phyloP scores from a whole-genome alignment of 2,797 vertebrate genomes.

The Pseudochromis fuscus region DNA sequence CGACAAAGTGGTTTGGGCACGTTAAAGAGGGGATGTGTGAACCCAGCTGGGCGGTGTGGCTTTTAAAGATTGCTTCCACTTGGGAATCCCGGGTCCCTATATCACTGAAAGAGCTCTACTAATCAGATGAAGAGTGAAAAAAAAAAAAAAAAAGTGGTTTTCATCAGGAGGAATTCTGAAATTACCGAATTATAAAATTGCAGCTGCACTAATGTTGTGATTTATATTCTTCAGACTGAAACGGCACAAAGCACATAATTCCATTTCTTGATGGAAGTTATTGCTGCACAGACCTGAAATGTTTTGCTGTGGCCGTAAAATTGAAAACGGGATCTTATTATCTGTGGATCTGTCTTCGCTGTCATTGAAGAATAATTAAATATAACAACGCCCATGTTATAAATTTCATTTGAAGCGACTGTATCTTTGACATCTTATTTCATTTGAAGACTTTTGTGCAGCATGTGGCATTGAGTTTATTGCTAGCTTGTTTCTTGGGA shows the following conservation, averaged over 20 bases:
- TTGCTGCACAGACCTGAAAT: constrained; percentile 33
- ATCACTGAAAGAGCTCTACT: constrained; percentile 20
- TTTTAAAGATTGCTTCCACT: constrained; percentile 57
- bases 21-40: constrained; percentile 35
- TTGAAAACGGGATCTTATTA: constrained; percentile 22
- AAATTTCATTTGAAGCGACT: constrained; percentile 4
- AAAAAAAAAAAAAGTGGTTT: constrained; percentile 12
- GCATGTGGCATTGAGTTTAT: constrained; percentile 12
- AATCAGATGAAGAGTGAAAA: constrained; percentile 28
- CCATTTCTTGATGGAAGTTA: constrained; percentile 25
- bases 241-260: constrained; percentile 13
- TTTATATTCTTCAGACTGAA: constrained; percentile 47
- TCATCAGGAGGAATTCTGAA: constrained; percentile 37
- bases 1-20: constrained; percentile 45
- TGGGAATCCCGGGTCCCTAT: constrained; percentile 16
- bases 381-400: constrained; percentile 5
- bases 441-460: constrained; percentile 6
- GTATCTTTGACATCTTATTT: constrained; percentile 7
- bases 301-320: constrained; percentile 29
- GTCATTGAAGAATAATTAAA: constrained; percentile 16
- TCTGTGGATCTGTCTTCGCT: neutral
- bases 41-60: constrained; percentile 39
- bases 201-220: constrained; percentile 27
- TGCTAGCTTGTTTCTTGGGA: constrained; percentile 45
- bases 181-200: constrained; percentile 37